Percentiles rank a stretch among this genome's conserved stretches.
These are phyloP conservation scores for Hafferia zeledoni DNA, from an alignment of 2,797 vertebrate genomes.

Conservation along the genomic window DNA sequence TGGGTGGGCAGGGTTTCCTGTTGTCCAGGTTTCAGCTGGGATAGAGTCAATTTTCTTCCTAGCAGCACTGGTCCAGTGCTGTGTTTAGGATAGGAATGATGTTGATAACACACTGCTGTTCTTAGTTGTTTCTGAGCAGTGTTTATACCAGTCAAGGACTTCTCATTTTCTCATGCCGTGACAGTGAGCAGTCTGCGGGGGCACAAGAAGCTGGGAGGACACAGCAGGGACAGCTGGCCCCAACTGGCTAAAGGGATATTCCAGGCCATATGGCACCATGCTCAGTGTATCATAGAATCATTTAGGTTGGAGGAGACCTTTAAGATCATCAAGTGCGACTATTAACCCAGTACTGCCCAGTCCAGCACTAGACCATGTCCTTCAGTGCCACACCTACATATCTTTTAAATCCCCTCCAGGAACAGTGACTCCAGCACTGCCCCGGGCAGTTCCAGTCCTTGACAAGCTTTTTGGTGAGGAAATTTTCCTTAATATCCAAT, in stretches of 20 bases:
- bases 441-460: background rate
- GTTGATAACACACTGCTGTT: background rate
- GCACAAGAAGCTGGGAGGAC: background rate
- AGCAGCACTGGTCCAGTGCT: background rate
- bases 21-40: background rate
- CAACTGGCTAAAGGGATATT: background rate
- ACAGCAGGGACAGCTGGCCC: background rate
- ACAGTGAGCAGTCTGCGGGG: fast-evolving
- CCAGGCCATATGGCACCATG: background rate
- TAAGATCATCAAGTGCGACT: background rate
- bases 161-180: background rate
- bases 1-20: background rate
- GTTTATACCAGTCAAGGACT: background rate
- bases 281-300: background rate
- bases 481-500: background rate
- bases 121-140: background rate
- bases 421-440: background rate
- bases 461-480: background rate
- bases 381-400: background rate
- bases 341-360: background rate
- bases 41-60: background rate
- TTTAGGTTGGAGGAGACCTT: background rate
- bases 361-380: background rate
- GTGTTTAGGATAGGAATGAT: background rate
- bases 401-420: background rate